Evolutionary conservation across 2,888 invertebrate genomes (phyloP).

Genomic region (Mesoligia furuncula): DNA sequence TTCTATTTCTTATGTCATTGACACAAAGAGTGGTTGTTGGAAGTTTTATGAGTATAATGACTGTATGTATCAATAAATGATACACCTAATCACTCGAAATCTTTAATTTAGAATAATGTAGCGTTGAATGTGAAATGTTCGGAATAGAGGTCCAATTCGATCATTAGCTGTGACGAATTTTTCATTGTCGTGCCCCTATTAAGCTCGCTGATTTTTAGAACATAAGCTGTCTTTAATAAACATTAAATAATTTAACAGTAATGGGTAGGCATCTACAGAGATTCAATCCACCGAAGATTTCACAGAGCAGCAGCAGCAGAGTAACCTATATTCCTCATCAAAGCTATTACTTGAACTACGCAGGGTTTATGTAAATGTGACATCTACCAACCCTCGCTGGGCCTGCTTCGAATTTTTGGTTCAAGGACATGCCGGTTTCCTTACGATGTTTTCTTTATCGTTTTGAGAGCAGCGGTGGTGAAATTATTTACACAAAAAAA

Average conservation of each 20-base stretch:
- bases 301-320: not conserved
- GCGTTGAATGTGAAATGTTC: conserved; percentile 79
- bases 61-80: conserved; percentile 70
- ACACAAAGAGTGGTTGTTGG: conserved; percentile 67
- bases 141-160: conserved; percentile 74
- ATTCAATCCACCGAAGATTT: not conserved
- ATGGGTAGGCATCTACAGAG: too few species aligned
- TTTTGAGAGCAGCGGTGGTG: not conserved
- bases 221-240: not conserved
- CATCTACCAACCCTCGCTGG: too few species aligned
- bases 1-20: conserved; percentile 73
- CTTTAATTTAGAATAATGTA: conserved; percentile 84
- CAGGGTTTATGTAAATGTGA: not conserved
- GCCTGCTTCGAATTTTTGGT: not conserved
- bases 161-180: conserved; percentile 76
- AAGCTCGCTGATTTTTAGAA: conserved; percentile 24
- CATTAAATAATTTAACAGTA: not conserved
- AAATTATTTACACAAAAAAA: not conserved
- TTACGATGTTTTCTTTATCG: not conserved
- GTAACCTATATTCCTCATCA: not conserved
- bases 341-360: not conserved
- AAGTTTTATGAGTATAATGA: conserved; percentile 57
- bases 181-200: conserved; percentile 58
- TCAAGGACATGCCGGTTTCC: not conserved
- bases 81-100: conserved; percentile 81